Evolutionary conservation across 1,140 invertebrate species (phyloP), one percentile per base, ranked within the genome.

Genomic region (Drosophila pectinifera): DNA sequence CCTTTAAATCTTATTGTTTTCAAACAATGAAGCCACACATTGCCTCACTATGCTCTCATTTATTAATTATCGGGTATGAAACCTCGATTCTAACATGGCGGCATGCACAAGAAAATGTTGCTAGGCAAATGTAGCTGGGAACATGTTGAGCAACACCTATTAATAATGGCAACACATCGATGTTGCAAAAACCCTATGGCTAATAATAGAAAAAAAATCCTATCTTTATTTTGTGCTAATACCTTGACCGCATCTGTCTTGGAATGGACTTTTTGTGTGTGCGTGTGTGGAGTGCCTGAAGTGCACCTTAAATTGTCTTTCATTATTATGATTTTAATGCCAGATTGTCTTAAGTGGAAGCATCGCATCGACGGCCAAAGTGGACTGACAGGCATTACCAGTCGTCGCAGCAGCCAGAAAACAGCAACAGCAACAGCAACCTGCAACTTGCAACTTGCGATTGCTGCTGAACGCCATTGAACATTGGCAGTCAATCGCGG

Each of bases 301-400:
- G 81, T 88, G 84, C 84, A 83, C 76, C 83, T 89, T 73, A 83
- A 83, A 88, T 86, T 88, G 69, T 82, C 78, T 88, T 88, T 83
- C 84, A 88, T 89, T 88, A 88, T 88, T 85, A 86, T 85, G 78
- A 86, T 86, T 85, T 86, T 76, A 85, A 81, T 81, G 78, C 54
- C 72, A 78, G 74, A 75, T 80, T 88, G 79, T 73, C 68, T 76
- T 78, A 74, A 75, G 78, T 86, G 79, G 81, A 63, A 18, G 78
- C 82, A 68, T 51, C 81, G 51, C 34, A 58, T 58, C 55, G 55
- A 59, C 51, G 73, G 57, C 53, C 41, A 14, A 41, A 57, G 70
- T 46, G 45, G 69, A 73, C 38, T 70, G 49, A 49, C 72, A 73
- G 43, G 24, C 59, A 22, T 31, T 63, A 63, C 59, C 59, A 63